Percentiles rank a stretch among this genome's conserved stretches.
phyloP scores from a whole-genome alignment of 2,888 invertebrate genomes.

The Metopia argyrocephala region DNA sequence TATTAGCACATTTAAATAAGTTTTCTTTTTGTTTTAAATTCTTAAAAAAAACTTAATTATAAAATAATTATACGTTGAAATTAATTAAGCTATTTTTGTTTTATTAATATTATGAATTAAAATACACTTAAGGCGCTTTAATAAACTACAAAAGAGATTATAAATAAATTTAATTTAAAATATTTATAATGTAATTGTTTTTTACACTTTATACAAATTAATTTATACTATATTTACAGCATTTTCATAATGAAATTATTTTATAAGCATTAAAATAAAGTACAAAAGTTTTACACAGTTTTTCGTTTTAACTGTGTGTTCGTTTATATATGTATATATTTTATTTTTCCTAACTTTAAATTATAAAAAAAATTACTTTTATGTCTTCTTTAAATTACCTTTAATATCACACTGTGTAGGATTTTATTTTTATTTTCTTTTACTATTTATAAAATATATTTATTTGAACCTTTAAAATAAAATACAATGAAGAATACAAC shows the following conservation, averaged over 20 bases:
- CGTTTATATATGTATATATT: conserved; percentile 49
- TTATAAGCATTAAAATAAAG: conserved; percentile 27
- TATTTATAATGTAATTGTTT: conserved; percentile 12
- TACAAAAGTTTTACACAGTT: conserved; percentile 40
- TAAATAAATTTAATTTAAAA: conserved; percentile 16
- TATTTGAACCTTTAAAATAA: neutral
- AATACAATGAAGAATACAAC: neutral
- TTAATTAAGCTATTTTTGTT: conserved; percentile 46
- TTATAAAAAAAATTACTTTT: conserved; percentile 28
- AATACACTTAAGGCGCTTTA: conserved; percentile 54
- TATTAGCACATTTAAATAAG: conserved; percentile 56
- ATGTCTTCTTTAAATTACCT: conserved; percentile 61
- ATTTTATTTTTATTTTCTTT: conserved; percentile 69
- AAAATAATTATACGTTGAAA: neutral
- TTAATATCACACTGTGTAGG: conserved; percentile 79
- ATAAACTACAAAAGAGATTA: conserved; percentile 9
- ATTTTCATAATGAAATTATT: conserved; percentile 28
- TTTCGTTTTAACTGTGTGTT: neutral
- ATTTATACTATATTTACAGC: conserved; percentile 46
- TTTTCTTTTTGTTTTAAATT: conserved; percentile 2
- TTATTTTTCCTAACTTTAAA: conserved; percentile 55
- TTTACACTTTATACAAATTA: conserved; percentile 49
- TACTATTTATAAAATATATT: conserved; percentile 23
- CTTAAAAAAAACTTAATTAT: conserved; percentile 14
- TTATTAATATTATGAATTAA: conserved; percentile 18